Evolutionary conservation across 2,113 vertebrate species (phyloP).

Genomic region (Phyllopteryx taeniolatus): DNA sequence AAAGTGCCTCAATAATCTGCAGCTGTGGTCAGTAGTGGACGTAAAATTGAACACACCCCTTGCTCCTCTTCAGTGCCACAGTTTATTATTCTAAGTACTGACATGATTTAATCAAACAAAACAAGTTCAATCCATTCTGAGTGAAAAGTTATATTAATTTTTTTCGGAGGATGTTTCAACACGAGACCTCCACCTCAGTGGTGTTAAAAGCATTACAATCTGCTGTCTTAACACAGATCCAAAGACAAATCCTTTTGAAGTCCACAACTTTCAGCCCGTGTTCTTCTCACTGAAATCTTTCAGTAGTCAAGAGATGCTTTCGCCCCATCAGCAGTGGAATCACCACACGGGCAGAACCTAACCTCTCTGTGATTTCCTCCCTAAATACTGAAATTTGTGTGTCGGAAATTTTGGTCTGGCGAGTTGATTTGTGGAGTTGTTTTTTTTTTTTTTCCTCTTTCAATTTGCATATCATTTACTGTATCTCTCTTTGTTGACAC

Average conservation of each 20-base stretch:
- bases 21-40: background rate
- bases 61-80: background rate
- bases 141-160: background rate
- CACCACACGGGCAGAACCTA: constrained; percentile 52
- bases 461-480: constrained; percentile 81
- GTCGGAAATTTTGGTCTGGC: constrained; percentile 64
- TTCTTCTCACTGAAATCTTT: constrained; percentile 50
- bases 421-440: constrained; percentile 66
- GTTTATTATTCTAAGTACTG: background rate
- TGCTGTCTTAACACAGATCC: constrained; percentile 43
- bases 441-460: constrained; percentile 56
- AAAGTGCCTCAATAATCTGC: no score
- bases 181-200: constrained; percentile 8
- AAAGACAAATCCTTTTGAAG: constrained; percentile 59
- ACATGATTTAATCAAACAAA: background rate
- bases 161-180: background rate
- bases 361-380: constrained; percentile 67
- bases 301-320: constrained; percentile 58
- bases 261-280: constrained; percentile 34
- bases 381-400: constrained; percentile 65
- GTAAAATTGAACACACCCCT: background rate
- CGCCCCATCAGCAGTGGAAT: constrained; percentile 17
- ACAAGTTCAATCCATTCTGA: background rate
- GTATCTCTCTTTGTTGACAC: constrained; percentile 80
- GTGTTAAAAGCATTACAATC: constrained; percentile 40